Evolutionary conservation across 2,113 vertebrate species (phyloP).

Genomic region (Indri indri): DNA sequence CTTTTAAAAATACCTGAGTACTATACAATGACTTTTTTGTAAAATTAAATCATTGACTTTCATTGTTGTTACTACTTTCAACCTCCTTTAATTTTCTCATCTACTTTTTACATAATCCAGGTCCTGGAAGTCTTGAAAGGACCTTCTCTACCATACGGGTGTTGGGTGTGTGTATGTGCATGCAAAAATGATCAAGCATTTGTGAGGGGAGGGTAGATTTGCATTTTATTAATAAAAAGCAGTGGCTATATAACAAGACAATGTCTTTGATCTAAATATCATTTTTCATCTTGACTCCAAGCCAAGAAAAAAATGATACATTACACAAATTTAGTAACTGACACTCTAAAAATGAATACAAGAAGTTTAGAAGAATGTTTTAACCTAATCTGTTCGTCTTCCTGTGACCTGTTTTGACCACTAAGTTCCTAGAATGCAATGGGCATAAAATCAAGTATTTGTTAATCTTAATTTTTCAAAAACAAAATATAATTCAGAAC

Average conservation of each 20-base stretch:
- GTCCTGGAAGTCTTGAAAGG: not conserved
- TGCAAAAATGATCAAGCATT: not conserved
- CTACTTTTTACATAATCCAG: not conserved
- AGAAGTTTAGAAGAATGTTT: slow-evolving; percentile 10
- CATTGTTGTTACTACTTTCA: not conserved
- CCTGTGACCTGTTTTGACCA: slow-evolving; percentile 58
- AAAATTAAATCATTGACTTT: not conserved
- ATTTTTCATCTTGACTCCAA: slow-evolving; percentile 64
- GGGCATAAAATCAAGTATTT: slow-evolving; percentile 50
- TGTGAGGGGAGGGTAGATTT: not conserved
- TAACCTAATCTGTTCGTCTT: slow-evolving; percentile 45
- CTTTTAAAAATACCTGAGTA: not conserved
- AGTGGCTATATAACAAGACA: slow-evolving; percentile 14
- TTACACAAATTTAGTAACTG: not conserved
- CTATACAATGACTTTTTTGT: not conserved
- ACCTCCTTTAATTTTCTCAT: not conserved
- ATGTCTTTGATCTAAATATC: slow-evolving; percentile 49
- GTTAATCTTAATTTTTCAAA: slow-evolving; percentile 55
- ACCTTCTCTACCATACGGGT: not conserved
- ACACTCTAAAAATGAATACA: not conserved
- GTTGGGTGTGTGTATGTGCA: not conserved
- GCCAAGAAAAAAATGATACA: slow-evolving; percentile 41
- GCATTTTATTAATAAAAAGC: slow-evolving; percentile 54
- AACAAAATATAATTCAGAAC: slow-evolving; percentile 67
- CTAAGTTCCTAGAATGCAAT: not conserved